phyloP scores from a whole-genome alignment of 2,797 vertebrate genomes.

The Monodelphis domestica region DNA sequence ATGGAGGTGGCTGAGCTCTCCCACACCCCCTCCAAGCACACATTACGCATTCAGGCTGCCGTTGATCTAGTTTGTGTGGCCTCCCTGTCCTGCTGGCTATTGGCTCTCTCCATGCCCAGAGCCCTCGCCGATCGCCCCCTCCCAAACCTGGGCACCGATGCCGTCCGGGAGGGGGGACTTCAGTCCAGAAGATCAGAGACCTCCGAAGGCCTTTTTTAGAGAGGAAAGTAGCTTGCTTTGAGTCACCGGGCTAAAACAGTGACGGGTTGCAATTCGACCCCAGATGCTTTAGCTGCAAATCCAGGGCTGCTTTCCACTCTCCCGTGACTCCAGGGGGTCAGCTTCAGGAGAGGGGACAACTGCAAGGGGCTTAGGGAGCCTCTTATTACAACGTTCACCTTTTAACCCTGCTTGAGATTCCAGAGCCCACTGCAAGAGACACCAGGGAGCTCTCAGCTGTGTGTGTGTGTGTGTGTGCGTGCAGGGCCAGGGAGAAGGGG shows the following conservation, averaged over 20 bases:
- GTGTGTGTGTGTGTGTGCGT: background rate
- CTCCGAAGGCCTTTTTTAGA: background rate
- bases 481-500: background rate
- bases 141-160: background rate
- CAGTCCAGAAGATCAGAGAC: background rate
- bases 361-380: background rate
- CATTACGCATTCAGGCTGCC: background rate
- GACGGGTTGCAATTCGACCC: background rate
- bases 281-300: background rate
- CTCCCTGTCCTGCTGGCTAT: background rate
- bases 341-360: background rate
- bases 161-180: background rate
- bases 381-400: background rate
- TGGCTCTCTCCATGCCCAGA: background rate
- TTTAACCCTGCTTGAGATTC: slow-evolving; percentile 1
- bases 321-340: background rate
- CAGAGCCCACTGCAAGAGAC: background rate
- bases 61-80: background rate
- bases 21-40: background rate
- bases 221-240: background rate
- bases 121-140: background rate
- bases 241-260: background rate
- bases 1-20: background rate
- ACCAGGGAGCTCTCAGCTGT: background rate
- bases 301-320: background rate